Evolutionary conservation across 2,113 vertebrate species (phyloP), one percentile per base, ranked within the genome.

Genomic region (Narcine bancroftii): DNA sequence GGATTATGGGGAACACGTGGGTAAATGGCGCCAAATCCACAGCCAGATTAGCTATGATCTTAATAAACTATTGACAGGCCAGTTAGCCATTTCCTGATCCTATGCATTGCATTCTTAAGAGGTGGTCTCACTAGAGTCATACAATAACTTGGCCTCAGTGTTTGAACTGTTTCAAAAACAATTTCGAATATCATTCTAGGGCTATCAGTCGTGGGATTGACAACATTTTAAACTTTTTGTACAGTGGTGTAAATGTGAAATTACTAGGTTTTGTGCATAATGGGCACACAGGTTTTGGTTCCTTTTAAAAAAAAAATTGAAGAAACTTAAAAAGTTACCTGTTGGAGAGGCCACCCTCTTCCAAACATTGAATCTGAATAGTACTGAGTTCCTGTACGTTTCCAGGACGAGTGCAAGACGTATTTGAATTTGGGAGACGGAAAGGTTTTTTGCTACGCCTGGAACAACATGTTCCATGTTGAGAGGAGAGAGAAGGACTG

Each of bases 371-470:
- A 96, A 99, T 98, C 94, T 99, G 97, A 95, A 99, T 98, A 92
- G 98, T 99, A 94, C 98, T 99, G 93, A 99, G 98, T 94, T 99
- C 98, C 93, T 99, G 98, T 42, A 98, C 93, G 0, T 96, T 97
- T 93, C 96, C 97, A 5, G 95, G 95, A 15, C 95, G 96, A 93
- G 96, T 97, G 81, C 95, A 95, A 0, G 93, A 92, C 77, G 95
- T 89, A 71, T 97, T 96, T 93, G 97, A 94, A 93, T 98, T 98
- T 0, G 97, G 97, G 79, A 98, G 96, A 87, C 95, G 97, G 95
- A 97, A 97, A 92, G 96, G 96, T 95, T 97, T 98, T 94, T 97
- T 99, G 93, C 98, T 97, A 53, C 96, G 93, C 3, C 97, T 96
- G 11, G 96, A 95, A 93, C 98, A 99, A 95, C 98, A 99, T 42